Conservation (phyloP, 2,797 vertebrate species). For the Propithecus deckenii region DNA sequence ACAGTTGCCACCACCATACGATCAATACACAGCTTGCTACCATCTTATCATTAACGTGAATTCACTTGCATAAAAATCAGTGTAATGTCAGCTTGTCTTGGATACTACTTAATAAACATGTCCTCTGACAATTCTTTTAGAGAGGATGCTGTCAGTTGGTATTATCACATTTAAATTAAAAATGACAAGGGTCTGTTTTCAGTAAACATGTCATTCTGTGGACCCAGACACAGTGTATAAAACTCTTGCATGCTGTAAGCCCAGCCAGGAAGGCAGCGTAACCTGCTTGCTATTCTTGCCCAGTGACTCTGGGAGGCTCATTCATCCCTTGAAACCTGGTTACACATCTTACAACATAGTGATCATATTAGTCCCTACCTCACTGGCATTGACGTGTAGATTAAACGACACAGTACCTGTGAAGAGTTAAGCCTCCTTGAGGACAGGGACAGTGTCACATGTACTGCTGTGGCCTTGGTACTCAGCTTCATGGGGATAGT, state of each 20-base stretch:
- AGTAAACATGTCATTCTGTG: neutral
- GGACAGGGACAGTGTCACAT: neutral
- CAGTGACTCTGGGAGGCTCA: neutral
- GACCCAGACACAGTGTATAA: too few species aligned
- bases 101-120: neutral
- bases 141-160: neutral
- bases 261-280: neutral
- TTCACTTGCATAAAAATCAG: neutral
- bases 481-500: neutral
- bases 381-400: neutral
- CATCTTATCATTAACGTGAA: neutral
- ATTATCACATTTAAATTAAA: neutral
- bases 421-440: neutral
- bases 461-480: too few species aligned
- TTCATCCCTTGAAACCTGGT: neutral
- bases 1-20: neutral
- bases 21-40: neutral
- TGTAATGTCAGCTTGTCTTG: neutral
- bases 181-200: neutral
- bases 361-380: neutral
- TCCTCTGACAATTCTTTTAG: neutral
- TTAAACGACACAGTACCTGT: neutral
- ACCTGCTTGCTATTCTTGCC: neutral
- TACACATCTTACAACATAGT: neutral
- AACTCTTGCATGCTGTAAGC: neutral